These are phyloP conservation scores for Bungarus multicinctus DNA, from an alignment of 2,113 vertebrate genomes.

Conservation along the genomic window DNA sequence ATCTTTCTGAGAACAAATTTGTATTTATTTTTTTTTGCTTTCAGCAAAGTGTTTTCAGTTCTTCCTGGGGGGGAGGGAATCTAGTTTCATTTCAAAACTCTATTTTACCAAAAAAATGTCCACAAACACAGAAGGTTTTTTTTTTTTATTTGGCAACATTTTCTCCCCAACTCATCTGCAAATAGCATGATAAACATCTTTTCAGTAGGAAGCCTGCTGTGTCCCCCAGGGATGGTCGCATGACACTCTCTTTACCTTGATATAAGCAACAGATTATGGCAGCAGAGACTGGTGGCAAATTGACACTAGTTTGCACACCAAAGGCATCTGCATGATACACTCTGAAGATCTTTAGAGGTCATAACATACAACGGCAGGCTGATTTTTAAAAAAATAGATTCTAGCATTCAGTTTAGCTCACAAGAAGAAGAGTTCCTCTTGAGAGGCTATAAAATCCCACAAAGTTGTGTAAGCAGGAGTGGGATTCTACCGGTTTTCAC, in stretches of 20 bases:
- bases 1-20: not conserved
- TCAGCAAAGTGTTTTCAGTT: not conserved
- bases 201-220: not conserved
- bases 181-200: not conserved
- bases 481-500: too few species aligned
- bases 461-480: not conserved
- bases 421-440: not conserved
- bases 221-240: not conserved
- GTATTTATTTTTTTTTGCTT: not conserved
- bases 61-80: not conserved
- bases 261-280: not conserved
- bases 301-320: not conserved
- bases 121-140: not conserved
- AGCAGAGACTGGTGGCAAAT: not conserved
- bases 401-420: not conserved
- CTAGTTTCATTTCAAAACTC: not conserved
- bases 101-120: not conserved
- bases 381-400: not conserved
- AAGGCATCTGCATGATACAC: not conserved
- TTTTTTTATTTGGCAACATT: not conserved
- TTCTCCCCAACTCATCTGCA: not conserved
- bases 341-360: not conserved
- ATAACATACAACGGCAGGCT: not conserved
- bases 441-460: not conserved
- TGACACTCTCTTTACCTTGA: not conserved